A percentile compares a stretch with the other conserved stretches of the same genome.
Conservation (phyloP, 2,113 vertebrate species). For the Gasterosteus aculeatus region DNA sequence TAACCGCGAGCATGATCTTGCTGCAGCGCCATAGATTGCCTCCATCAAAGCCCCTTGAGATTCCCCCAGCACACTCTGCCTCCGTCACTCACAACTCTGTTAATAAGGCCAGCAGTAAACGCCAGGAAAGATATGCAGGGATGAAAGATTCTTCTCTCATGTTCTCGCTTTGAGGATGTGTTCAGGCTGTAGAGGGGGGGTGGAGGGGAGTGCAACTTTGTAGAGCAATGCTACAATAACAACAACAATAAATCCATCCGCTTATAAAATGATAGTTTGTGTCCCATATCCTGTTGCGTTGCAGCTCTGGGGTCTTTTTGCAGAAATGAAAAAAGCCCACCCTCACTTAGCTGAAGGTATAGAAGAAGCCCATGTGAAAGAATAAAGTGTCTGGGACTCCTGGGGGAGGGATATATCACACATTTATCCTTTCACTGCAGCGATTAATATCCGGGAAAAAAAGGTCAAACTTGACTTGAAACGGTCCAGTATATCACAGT, state of each 20-base stretch:
- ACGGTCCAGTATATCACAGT: conserved; percentile 79
- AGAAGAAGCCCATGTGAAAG: conserved; percentile 49
- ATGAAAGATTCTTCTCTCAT: conserved; percentile 76
- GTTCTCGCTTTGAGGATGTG: conserved; percentile 73
- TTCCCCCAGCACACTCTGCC: conserved; percentile 62
- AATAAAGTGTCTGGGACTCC: conserved; percentile 71
- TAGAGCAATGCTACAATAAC: conserved; percentile 71
- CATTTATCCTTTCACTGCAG: conserved; percentile 75
- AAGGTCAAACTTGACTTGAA: conserved; percentile 83
- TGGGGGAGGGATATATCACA: conserved; percentile 74
- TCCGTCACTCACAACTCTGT: conserved; percentile 76
- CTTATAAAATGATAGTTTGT: conserved; percentile 77
- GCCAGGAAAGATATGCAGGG: conserved; percentile 73
- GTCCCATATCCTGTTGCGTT: conserved; percentile 67
- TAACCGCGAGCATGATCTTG: conserved; percentile 63
- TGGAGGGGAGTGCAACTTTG: conserved; percentile 60
- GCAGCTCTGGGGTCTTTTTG: conserved; percentile 58
- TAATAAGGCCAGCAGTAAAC: conserved; percentile 82
- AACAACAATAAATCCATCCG: conserved; percentile 75
- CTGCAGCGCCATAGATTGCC: conserved; percentile 57
- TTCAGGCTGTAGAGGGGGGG: conserved; percentile 59
- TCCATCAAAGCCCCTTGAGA: conserved; percentile 72
- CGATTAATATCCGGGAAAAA: conserved; percentile 81
- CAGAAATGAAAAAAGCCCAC: conserved; percentile 42
- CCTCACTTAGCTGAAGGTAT: conserved; percentile 47